A percentile compares a stretch with the other conserved stretches of the same genome.
phyloP scores from a whole-genome alignment of 2,797 vertebrate species.

The Girardinus metallicus region DNA sequence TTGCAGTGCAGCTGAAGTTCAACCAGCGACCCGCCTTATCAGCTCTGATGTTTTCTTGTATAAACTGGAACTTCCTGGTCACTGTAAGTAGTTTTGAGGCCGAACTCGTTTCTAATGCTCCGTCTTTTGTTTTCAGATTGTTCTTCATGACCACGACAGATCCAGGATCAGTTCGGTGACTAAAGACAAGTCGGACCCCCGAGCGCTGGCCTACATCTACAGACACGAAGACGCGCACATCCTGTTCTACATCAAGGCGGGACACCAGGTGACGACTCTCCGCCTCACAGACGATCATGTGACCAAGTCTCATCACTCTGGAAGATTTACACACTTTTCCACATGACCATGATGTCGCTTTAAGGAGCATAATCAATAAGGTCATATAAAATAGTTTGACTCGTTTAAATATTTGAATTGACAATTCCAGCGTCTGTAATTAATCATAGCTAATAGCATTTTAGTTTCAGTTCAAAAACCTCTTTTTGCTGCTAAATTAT shows the following conservation, averaged over 20 bases:
- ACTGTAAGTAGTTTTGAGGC: background rate
- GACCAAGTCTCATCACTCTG: background rate
- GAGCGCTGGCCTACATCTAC: conserved; percentile 76
- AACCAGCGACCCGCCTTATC: background rate
- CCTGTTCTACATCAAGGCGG: conserved; percentile 76
- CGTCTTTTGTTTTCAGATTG: conserved; percentile 41
- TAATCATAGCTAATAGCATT: too few species aligned
- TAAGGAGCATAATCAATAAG: background rate
- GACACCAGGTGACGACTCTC: conserved; percentile 58
- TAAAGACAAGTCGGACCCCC: conserved; percentile 69
- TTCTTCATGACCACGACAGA: conserved; percentile 64
- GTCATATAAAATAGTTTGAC: background rate
- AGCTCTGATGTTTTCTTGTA: background rate
- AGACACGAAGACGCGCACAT: conserved; percentile 45
- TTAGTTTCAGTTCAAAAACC: background rate
- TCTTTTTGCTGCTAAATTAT: background rate
- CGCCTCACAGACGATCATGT: background rate
- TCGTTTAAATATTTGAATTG: background rate
- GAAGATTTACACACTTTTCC: background rate
- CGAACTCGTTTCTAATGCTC: background rate
- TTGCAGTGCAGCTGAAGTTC: too few species aligned
- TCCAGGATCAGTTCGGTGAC: conserved; percentile 67
- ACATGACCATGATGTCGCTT: background rate
- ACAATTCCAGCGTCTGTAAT: too few species aligned
- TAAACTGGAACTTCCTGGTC: background rate